phyloP scores from a whole-genome alignment of 2,797 vertebrate species.

The Caiman crocodilus region DNA sequence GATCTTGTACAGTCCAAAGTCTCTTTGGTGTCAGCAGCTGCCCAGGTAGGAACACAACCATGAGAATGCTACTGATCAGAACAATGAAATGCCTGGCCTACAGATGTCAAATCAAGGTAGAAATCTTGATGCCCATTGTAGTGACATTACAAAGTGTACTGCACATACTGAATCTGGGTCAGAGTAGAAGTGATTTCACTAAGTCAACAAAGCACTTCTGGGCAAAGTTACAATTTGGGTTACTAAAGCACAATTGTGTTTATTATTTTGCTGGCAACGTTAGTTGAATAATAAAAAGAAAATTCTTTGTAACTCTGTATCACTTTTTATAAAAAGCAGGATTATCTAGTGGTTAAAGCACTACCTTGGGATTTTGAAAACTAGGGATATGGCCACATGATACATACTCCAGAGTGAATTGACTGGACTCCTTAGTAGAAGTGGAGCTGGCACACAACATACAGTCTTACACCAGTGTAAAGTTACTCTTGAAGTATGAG shows the following conservation, averaged over 20 bases:
- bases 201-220: slow-evolving; percentile 72
- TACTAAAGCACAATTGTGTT: slow-evolving; percentile 58
- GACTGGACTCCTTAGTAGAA: too few species aligned
- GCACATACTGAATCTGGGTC: slow-evolving; percentile 79
- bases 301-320: neutral
- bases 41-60: slow-evolving; percentile 75
- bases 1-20: slow-evolving; percentile 76
- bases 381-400: neutral
- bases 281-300: neutral
- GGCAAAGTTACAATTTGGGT: slow-evolving; percentile 73
- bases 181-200: slow-evolving; percentile 76
- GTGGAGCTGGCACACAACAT: too few species aligned
- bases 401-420: too few species aligned
- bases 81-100: slow-evolving; percentile 75
- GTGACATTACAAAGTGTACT: slow-evolving; percentile 78
- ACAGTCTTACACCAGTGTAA: too few species aligned
- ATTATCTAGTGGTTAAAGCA: slow-evolving; percentile 4
- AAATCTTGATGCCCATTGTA: slow-evolving; percentile 79
- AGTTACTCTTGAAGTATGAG: too few species aligned
- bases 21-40: slow-evolving; percentile 75
- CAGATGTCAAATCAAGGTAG: slow-evolving; percentile 73
- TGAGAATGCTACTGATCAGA: slow-evolving; percentile 75
- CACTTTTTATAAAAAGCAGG: neutral
- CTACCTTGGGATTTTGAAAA: neutral
- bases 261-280: slow-evolving; percentile 53